phyloP scores from a whole-genome alignment of 2,113 vertebrate genomes.

The Lota lota region DNA sequence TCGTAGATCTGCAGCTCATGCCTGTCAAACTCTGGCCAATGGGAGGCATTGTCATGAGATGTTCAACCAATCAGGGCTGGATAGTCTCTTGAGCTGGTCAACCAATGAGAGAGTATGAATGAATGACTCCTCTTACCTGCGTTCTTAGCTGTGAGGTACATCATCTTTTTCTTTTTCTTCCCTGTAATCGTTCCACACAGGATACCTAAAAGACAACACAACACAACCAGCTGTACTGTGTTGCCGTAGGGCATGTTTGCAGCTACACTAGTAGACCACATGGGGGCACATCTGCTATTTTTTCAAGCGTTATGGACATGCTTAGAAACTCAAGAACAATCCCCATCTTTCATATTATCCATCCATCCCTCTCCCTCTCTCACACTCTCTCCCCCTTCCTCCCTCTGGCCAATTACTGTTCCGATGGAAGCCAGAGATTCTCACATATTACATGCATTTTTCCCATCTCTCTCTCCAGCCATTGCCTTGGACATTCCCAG shows the following conservation, averaged over 20 bases:
- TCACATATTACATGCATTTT: too few relatives aligned
- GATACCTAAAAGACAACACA: constrained; percentile 72
- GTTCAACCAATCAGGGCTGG: not conserved
- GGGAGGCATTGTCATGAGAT: not conserved
- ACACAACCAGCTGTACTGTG: not conserved
- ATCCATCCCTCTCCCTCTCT: too few relatives aligned
- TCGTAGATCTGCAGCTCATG: constrained; percentile 99
- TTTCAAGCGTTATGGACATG: not conserved
- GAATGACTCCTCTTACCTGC: constrained; percentile 77
- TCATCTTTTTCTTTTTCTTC: constrained; percentile 99
- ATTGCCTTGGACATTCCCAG: too few relatives aligned
- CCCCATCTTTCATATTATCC: too few relatives aligned
- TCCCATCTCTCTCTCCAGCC: too few relatives aligned
- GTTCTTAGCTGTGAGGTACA: constrained; percentile 97
- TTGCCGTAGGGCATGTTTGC: not conserved
- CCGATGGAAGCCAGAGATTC: too few relatives aligned
- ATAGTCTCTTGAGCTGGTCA: not conserved
- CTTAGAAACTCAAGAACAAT: too few relatives aligned
- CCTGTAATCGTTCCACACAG: constrained; percentile 92
- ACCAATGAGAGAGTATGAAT: not conserved
- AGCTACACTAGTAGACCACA: constrained; percentile 33
- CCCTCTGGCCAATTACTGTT: too few relatives aligned
- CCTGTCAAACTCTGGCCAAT: constrained; percentile 88
- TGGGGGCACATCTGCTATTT: constrained; percentile 34
- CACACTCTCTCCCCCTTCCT: too few relatives aligned